Evolutionary conservation across 2,888 invertebrate species (phyloP).

Genomic region (Chesias legatella): DNA sequence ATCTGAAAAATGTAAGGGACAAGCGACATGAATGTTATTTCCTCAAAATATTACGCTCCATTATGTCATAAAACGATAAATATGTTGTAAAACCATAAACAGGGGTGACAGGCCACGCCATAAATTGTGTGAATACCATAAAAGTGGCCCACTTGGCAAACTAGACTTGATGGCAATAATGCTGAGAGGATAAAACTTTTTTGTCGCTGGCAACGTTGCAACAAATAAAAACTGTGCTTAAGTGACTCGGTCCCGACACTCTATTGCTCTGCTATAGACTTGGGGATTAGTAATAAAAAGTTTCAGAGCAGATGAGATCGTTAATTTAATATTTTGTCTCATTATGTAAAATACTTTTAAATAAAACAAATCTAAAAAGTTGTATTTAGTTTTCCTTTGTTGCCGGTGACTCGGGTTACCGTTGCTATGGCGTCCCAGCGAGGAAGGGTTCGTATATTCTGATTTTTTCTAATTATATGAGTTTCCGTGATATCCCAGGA

Average conservation of each 20-base stretch:
- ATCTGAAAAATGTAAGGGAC: not conserved
- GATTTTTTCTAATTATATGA: too few relatives aligned
- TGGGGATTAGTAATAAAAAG: too few relatives aligned
- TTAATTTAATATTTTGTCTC: too few relatives aligned
- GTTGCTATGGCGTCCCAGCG: too few relatives aligned
- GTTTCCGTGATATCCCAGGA: too few relatives aligned
- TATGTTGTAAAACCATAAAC: conserved; percentile 77
- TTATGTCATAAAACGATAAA: conserved; percentile 73
- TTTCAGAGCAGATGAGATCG: too few relatives aligned
- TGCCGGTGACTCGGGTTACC: too few relatives aligned
- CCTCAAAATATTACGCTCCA: conserved; percentile 56
- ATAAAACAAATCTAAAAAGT: too few relatives aligned
- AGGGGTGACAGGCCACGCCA: conserved; percentile 60
- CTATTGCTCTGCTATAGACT: conserved; percentile 1
- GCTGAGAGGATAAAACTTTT: conserved; percentile 31
- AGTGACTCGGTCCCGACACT: conserved; percentile 5
- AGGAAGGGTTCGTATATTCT: too few relatives aligned
- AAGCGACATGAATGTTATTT: conserved; percentile 32
- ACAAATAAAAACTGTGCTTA: conserved; percentile 12
- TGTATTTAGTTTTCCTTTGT: too few relatives aligned
- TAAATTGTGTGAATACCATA: conserved; percentile 59
- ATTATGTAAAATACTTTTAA: too few relatives aligned
- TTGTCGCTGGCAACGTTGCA: conserved; percentile 21
- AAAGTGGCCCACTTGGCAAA: conserved; percentile 58
- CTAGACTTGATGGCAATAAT: conserved; percentile 42